These are phyloP conservation scores for Enteromius fasciolatus DNA, from an alignment of 2,797 vertebrate species.

Conservation along the genomic window DNA sequence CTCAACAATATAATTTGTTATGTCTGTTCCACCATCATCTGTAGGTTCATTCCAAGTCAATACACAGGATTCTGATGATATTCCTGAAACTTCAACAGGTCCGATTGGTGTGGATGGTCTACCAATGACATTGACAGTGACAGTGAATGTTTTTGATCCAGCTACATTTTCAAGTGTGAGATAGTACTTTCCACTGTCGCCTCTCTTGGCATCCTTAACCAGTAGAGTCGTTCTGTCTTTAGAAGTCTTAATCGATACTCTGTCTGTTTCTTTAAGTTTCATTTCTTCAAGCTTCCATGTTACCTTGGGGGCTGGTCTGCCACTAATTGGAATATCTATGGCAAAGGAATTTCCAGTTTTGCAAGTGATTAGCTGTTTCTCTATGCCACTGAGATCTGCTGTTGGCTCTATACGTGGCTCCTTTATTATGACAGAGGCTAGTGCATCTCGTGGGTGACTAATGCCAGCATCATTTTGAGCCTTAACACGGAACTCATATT, in stretches of 20 bases:
- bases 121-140: slow-evolving; percentile 91
- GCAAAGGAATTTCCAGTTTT: slow-evolving; percentile 90
- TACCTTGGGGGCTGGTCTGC: slow-evolving; percentile 93
- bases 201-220: slow-evolving; percentile 95
- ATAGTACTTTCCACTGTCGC: slow-evolving; percentile 96
- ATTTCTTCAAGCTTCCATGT: slow-evolving; percentile 98
- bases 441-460: slow-evolving; percentile 91
- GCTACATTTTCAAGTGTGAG: slow-evolving; percentile 91
- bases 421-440: slow-evolving; percentile 93
- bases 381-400: slow-evolving; percentile 96
- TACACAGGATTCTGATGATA: slow-evolving; percentile 92
- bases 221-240: slow-evolving; percentile 89
- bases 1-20: slow-evolving; percentile 97
- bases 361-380: slow-evolving; percentile 94
- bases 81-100: slow-evolving; percentile 89
- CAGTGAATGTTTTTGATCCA: slow-evolving; percentile 93
- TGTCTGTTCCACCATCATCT: slow-evolving; percentile 93
- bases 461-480: slow-evolving; percentile 94
- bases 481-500: slow-evolving; percentile 95
- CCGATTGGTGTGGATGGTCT: slow-evolving; percentile 88
- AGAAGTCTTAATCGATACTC: slow-evolving; percentile 88
- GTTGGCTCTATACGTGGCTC: slow-evolving; percentile 97
- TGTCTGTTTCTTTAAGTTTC: slow-evolving; percentile 96
- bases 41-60: slow-evolving; percentile 90
- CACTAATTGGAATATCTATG: slow-evolving; percentile 95